A percentile compares a stretch with the other conserved stretches of the same genome.
phyloP scores from a whole-genome alignment of 2,888 invertebrate genomes.

The Ganaspis brasiliensis region DNA sequence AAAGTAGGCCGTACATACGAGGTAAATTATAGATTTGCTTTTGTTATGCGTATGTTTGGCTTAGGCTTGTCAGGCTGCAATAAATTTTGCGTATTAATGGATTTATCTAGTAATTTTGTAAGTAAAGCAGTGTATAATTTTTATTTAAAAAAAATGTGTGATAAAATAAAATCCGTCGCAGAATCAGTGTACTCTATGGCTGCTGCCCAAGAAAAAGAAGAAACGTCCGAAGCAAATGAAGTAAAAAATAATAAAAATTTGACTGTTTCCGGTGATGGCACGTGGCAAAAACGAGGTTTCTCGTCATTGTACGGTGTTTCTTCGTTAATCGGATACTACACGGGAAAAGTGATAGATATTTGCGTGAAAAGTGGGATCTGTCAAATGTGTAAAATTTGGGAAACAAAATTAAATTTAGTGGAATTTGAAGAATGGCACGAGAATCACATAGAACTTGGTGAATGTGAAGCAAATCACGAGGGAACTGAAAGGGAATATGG shows the following conservation, averaged over 20 bases:
- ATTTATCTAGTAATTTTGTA: conserved; percentile 41
- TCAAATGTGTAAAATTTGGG: conserved; percentile 46
- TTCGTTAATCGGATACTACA: no score
- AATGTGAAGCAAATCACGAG: conserved; percentile 44
- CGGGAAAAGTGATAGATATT: no score
- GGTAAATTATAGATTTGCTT: conserved; percentile 38
- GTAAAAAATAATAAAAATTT: neutral
- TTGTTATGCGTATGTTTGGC: conserved; percentile 42
- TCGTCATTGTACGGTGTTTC: conserved; percentile 42
- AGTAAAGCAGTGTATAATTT: conserved; percentile 27
- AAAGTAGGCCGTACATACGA: conserved; percentile 30
- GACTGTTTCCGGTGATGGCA: conserved; percentile 32
- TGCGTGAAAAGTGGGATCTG: conserved; percentile 38
- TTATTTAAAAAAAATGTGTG: conserved; percentile 6
- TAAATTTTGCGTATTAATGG: conserved; percentile 45
- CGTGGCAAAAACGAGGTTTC: no score
- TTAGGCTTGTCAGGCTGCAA: conserved; percentile 38
- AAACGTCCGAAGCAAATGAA: conserved; percentile 26
- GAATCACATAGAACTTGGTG: conserved; percentile 33
- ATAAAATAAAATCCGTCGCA: conserved; percentile 10
- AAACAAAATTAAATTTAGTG: conserved; percentile 28
- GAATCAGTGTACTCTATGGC: conserved; percentile 14
- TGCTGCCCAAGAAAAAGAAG: conserved; percentile 14
- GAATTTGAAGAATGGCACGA: conserved; percentile 46
- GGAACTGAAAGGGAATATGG: conserved; percentile 45